Evolutionary conservation across 2,888 invertebrate genomes (phyloP).

Genomic region (Philhelius pedissequus): DNA sequence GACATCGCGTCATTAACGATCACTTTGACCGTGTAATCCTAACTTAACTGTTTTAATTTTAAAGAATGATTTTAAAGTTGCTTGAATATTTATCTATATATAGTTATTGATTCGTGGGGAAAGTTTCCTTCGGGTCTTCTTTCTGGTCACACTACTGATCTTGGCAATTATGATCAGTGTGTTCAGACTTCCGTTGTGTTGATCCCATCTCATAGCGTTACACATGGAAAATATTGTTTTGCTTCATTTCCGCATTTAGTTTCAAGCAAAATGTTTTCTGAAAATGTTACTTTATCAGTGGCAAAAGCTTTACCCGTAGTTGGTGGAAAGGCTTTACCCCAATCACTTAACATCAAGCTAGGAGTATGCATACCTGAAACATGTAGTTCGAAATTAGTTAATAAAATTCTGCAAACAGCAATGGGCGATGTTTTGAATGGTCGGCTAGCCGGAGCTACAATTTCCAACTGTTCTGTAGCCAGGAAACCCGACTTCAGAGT

Average conservation of each 20-base stretch:
- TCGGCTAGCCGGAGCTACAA: neutral
- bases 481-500: neutral
- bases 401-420: conserved; percentile 24
- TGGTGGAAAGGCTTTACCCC: neutral
- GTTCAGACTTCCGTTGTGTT: conserved; percentile 45
- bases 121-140: conserved; percentile 74
- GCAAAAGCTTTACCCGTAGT: neutral
- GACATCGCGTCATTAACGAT: too few species aligned
- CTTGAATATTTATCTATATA: neutral
- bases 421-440: conserved; percentile 6
- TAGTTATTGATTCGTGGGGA: conserved; percentile 75
- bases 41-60: too few species aligned
- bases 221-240: conserved; percentile 71
- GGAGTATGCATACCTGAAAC: conserved; percentile 68
- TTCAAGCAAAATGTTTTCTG: neutral
- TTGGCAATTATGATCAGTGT: conserved; percentile 75
- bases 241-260: neutral
- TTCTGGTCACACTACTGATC: conserved; percentile 70
- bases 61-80: neutral
- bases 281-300: neutral
- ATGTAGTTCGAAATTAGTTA: conserved; percentile 41
- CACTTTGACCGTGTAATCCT: too few species aligned
- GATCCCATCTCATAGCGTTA: conserved; percentile 39
- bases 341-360: neutral
- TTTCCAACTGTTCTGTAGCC: neutral